Conservation (phyloP, 2,888 invertebrate genomes). For the Tholera decimalis region DNA sequence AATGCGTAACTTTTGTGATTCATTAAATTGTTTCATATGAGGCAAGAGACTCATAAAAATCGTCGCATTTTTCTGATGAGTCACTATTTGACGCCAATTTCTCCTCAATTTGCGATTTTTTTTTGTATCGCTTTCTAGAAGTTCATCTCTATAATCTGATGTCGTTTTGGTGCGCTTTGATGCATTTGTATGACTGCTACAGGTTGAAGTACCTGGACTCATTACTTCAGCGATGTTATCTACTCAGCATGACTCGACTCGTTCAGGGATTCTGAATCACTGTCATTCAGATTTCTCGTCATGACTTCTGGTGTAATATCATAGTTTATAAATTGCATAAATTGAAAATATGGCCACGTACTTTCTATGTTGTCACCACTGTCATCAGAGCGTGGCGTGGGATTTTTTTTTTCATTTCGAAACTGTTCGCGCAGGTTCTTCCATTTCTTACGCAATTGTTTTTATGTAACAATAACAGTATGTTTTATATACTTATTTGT, state of each 20-base stretch:
- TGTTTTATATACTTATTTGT: too few species aligned
- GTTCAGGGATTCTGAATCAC: too few species aligned
- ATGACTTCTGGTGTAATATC: too few species aligned
- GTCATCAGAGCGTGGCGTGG: slow-evolving; percentile 48
- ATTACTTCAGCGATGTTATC: not conserved
- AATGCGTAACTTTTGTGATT: slow-evolving; percentile 51
- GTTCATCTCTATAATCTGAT: not conserved
- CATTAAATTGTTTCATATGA: slow-evolving; percentile 51
- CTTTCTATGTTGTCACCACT: slow-evolving; percentile 46
- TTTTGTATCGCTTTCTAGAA: not conserved
- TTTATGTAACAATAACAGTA: slow-evolving; percentile 55
- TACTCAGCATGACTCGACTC: too few species aligned
- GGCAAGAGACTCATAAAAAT: slow-evolving; percentile 56
- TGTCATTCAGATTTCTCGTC: too few species aligned
- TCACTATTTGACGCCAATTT: slow-evolving; percentile 58
- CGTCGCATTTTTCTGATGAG: slow-evolving; percentile 54
- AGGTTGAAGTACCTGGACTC: not conserved
- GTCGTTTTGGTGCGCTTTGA: not conserved
- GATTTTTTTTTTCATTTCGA: slow-evolving; percentile 55
- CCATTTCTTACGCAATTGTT: slow-evolving; percentile 59
- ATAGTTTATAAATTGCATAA: slow-evolving; percentile 10
- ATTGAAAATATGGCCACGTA: slow-evolving; percentile 52
- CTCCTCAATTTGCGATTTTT: slow-evolving; percentile 47
- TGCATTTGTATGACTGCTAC: not conserved
- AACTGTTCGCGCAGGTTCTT: slow-evolving; percentile 55